These are phyloP conservation scores for Iselma pallidipennis DNA, from an alignment of 2,888 invertebrate species.

Conservation along the genomic window DNA sequence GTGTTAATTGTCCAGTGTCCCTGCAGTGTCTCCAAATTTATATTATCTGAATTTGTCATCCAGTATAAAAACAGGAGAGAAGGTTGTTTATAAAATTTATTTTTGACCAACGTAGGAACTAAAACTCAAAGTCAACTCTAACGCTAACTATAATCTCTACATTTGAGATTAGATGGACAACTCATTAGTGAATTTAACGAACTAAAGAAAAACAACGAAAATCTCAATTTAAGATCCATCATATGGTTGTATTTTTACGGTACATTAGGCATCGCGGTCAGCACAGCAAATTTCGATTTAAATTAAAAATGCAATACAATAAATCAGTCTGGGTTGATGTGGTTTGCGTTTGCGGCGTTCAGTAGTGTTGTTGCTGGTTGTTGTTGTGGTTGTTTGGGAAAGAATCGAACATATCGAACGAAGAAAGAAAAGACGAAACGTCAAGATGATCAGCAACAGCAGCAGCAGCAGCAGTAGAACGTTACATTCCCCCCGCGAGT, in stretches of 20 bases:
- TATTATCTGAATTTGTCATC: background rate
- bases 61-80: background rate
- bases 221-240: slow-evolving; percentile 30
- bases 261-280: slow-evolving; percentile 37
- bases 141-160: too few species aligned
- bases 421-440: background rate
- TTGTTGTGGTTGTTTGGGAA: slow-evolving; percentile 3
- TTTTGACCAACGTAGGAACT: too few species aligned
- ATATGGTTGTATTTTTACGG: slow-evolving; percentile 34
- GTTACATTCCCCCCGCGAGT: slow-evolving; percentile 32
- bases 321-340: slow-evolving; percentile 31
- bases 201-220: slow-evolving; percentile 20
- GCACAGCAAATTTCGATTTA: slow-evolving; percentile 38
- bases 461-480: slow-evolving; percentile 4
- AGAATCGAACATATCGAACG: background rate
- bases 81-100: slow-evolving; percentile 26
- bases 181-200: too few species aligned
- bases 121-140: too few species aligned
- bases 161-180: too few species aligned
- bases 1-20: background rate
- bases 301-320: slow-evolving; percentile 40
- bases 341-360: slow-evolving; percentile 21
- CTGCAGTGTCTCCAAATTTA: background rate
- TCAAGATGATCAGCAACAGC: slow-evolving; percentile 15
- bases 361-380: slow-evolving; percentile 20